phyloP scores from a whole-genome alignment of 2,888 invertebrate genomes.

The Cancer borealis region DNA sequence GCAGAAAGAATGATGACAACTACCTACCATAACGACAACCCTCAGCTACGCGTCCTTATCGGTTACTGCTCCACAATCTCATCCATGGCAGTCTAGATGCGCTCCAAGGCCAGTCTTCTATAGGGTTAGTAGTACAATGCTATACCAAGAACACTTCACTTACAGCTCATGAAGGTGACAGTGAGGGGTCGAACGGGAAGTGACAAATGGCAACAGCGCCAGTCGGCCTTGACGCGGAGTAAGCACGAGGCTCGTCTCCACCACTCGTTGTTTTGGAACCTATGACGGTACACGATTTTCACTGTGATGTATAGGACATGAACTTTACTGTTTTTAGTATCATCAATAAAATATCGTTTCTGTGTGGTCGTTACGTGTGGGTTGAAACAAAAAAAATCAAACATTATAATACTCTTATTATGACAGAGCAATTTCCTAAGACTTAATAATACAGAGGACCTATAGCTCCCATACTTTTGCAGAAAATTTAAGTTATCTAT shows the following conservation, averaged over 20 bases:
- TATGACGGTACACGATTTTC: background rate
- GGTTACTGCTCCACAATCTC: background rate
- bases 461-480: no score
- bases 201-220: conserved; percentile 22
- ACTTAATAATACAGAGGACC: background rate
- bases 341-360: background rate
- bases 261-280: background rate
- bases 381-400: background rate
- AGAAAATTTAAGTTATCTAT: no score
- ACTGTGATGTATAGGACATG: background rate
- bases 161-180: background rate
- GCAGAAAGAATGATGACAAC: background rate
- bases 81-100: conserved; percentile 2
- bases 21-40: background rate
- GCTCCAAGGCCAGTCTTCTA: background rate
- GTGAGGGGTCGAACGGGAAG: background rate
- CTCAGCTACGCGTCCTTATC: background rate
- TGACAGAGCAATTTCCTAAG: background rate
- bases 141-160: background rate
- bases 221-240: background rate
- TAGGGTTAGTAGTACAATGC: background rate
- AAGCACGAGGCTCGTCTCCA: background rate
- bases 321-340: background rate
- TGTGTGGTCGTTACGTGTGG: background rate
- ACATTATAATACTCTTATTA: background rate